Conservation (phyloP, 1,140 invertebrate species). For the Chelonus insularis region DNA sequence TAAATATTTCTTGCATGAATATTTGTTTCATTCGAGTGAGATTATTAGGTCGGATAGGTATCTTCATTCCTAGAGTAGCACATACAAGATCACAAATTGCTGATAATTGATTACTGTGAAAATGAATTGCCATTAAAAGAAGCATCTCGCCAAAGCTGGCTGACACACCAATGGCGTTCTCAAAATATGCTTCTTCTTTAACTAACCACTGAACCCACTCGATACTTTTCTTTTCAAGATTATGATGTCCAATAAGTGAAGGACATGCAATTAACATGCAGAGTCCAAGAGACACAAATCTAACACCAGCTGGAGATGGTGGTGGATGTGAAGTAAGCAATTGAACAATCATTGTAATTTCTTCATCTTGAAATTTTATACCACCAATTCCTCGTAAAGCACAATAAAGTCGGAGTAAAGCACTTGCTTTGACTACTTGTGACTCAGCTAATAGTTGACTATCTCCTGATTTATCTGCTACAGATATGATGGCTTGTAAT, state of each 20-base stretch:
- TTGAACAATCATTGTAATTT: slow-evolving; percentile 80
- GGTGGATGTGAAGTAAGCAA: slow-evolving; percentile 88
- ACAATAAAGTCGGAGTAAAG: slow-evolving; percentile 84
- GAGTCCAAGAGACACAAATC: slow-evolving; percentile 90
- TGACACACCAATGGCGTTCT: slow-evolving; percentile 75
- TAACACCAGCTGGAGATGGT: slow-evolving; percentile 84
- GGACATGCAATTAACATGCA: slow-evolving; percentile 96
- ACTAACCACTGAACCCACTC: slow-evolving; percentile 95
- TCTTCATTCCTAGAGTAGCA: slow-evolving; percentile 93
- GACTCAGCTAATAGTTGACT: slow-evolving; percentile 64
- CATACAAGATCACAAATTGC: slow-evolving; percentile 93
- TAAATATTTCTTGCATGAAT: slow-evolving; percentile 97
- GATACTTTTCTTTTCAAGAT: slow-evolving; percentile 84
- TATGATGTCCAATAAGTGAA: slow-evolving; percentile 77
- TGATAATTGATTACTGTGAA: slow-evolving; percentile 90
- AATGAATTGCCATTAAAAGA: slow-evolving; percentile 93
- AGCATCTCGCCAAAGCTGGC: slow-evolving; percentile 96
- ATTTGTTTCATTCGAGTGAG: slow-evolving; percentile 91
- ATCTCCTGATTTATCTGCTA: slow-evolving; percentile 60
- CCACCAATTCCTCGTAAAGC: slow-evolving; percentile 89
- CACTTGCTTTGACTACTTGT: slow-evolving; percentile 78
- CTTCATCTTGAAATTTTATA: slow-evolving; percentile 93
- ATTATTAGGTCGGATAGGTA: slow-evolving; percentile 88
- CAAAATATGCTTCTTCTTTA: slow-evolving; percentile 84
- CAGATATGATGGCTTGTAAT: slow-evolving; percentile 66